phyloP scores from a whole-genome alignment of 1,140 invertebrate species.

The Lysiphlebus fabarum region DNA sequence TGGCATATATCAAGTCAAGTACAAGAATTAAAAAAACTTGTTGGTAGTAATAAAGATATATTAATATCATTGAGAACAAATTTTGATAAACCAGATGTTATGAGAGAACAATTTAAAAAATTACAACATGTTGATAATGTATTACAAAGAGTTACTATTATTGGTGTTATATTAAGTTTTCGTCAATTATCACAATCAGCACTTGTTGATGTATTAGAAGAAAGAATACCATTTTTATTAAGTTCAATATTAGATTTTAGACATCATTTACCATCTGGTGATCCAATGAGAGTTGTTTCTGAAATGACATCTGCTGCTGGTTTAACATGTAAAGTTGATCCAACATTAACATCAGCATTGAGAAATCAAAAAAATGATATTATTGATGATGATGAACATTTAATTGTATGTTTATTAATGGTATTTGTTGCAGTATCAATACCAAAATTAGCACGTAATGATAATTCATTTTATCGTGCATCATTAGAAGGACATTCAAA shows the following conservation, averaged over 20 bases:
- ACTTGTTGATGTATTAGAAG: conserved; percentile 88
- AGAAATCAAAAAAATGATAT: conserved; percentile 81
- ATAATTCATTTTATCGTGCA: conserved; percentile 84
- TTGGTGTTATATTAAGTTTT: conserved; percentile 96
- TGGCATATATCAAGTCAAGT: conserved; percentile 98
- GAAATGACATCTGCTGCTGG: conserved; percentile 97
- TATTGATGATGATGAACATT: conserved; percentile 89
- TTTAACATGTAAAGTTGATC: conserved; percentile 89
- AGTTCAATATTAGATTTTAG: conserved; percentile 93
- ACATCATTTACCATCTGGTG: conserved; percentile 85
- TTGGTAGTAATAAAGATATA: conserved; percentile 89
- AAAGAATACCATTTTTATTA: conserved; percentile 94
- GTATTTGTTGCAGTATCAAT: conserved; percentile 98
- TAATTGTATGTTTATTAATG: conserved; percentile 93
- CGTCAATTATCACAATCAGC: conserved; percentile 89
- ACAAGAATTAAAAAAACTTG: conserved; percentile 92
- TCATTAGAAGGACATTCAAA: conserved; percentile 94
- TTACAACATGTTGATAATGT: conserved; percentile 90
- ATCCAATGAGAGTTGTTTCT: conserved; percentile 88
- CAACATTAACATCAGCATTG: conserved; percentile 84
- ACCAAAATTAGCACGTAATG: conserved; percentile 89
- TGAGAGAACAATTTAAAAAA: conserved; percentile 94
- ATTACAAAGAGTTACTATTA: conserved; percentile 93
- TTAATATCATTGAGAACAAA: conserved; percentile 87
- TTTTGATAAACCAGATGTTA: conserved; percentile 87